phyloP scores from a whole-genome alignment of 2,888 invertebrate species.

The Meandrusa payeni region DNA sequence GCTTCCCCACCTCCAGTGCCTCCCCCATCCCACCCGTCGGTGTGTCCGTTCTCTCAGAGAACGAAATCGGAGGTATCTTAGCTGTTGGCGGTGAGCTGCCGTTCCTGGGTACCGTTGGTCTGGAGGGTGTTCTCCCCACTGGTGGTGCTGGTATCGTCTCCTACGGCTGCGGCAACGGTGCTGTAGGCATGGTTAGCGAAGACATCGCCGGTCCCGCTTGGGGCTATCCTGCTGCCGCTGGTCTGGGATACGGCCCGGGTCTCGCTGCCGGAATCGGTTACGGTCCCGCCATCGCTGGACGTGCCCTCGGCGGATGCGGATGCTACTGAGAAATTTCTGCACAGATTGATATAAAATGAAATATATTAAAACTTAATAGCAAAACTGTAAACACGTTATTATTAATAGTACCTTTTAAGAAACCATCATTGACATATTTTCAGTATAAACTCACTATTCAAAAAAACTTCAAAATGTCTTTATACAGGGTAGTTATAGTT shows the following conservation, averaged over 20 bases:
- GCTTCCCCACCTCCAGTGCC: constrained; percentile 36
- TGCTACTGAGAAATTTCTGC: constrained; percentile 9
- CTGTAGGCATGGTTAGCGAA: constrained; percentile 33
- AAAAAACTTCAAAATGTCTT: too few relatives aligned
- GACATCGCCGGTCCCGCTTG: constrained; percentile 22
- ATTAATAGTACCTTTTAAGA: too few relatives aligned
- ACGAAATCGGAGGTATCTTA: constrained; percentile 38
- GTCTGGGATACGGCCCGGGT: constrained; percentile 24
- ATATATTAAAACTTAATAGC: too few relatives aligned
- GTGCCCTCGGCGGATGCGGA: constrained; percentile 19
- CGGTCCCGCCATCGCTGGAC: constrained; percentile 19
- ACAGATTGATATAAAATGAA: too few relatives aligned
- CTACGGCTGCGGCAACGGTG: constrained; percentile 37
- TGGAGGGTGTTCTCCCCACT: constrained; percentile 40
- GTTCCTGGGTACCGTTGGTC: constrained; percentile 38
- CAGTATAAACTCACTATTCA: too few relatives aligned
- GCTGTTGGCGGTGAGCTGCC: constrained; percentile 35
- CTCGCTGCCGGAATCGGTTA: constrained; percentile 24
- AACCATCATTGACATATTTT: too few relatives aligned
- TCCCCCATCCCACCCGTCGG: constrained; percentile 36
- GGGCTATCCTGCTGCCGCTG: constrained; percentile 23
- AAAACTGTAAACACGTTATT: too few relatives aligned
- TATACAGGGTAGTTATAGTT: too few relatives aligned
- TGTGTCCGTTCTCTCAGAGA: constrained; percentile 39
- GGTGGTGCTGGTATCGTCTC: constrained; percentile 40